Evolutionary conservation across 2,888 invertebrate genomes (phyloP), one percentile per base, ranked within the genome.

Genomic region (Elysia crispata): DNA sequence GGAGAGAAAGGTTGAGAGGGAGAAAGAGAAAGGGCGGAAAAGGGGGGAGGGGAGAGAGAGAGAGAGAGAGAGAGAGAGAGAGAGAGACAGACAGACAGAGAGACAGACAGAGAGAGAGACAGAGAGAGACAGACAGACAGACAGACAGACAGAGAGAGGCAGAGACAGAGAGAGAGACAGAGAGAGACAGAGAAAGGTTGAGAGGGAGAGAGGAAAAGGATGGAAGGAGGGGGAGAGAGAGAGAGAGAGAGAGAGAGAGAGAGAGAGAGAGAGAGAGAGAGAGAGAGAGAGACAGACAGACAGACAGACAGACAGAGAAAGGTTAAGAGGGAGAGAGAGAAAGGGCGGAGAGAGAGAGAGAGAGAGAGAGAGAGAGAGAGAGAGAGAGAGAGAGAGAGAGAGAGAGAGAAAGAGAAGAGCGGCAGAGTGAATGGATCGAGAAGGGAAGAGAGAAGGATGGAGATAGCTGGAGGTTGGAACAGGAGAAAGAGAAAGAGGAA

Each of bases 191-290:
- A 70, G 23, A 23, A 31, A 33, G 20, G 23, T 11, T 1, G n/a
- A 64, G 20, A 41, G 33, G 3, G 33, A 70, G 18, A 41, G 33
- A 23, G 33, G 33, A 5, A 31, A 31, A 23, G 41, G 41, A 1
- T 5, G 28, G 18, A 66, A 64, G 6, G 1, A 76, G 20, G 28
- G 33, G 28, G 64, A 13, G 11, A 31, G 23, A 23, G 33, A 33
- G 20, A 41, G 23, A 18, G 33, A 33, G 5, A 41, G 33, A 18
- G 33, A 70, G 41, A 23, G 33, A 1, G n/a, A 70, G n/a, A 33
- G 33, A 33, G 33, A 70, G 3, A 33, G 33, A 23, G 33, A 76
- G 28, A 25, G 50, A 50, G 54, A 77, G 41, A 66, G 49, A 15
- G 25, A 41, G 50, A 49, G 67, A 18, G 25, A 67, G 67, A 50